Evolutionary conservation across 2,113 vertebrate species (phyloP).

Genomic region (Ptychochromis oligacanthus): DNA sequence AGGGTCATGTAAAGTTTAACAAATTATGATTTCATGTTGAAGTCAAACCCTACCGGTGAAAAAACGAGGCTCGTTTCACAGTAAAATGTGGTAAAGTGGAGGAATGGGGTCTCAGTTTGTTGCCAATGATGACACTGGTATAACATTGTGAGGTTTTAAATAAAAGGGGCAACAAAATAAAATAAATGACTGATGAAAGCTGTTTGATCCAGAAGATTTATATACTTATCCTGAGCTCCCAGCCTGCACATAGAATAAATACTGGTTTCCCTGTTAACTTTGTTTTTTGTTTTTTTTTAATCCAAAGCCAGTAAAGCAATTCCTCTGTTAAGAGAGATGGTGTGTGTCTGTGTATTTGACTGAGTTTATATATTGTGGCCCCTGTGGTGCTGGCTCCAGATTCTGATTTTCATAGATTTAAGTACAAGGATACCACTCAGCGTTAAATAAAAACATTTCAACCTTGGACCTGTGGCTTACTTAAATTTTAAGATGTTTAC

Average conservation of each 20-base stretch:
- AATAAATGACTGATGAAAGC: constrained; percentile 22
- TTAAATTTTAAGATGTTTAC: not conserved
- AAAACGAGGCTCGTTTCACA: constrained; percentile 1
- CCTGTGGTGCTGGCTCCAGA: not conserved
- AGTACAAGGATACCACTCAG: not conserved
- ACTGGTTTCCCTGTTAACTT: constrained; percentile 4
- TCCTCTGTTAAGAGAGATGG: not conserved
- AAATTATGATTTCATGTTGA: constrained; percentile 60
- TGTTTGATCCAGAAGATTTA: constrained; percentile 29
- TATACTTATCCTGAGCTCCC: not conserved
- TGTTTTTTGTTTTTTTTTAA: not conserved
- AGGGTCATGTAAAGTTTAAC: not conserved
- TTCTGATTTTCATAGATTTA: not conserved
- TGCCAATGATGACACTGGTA: constrained; percentile 55
- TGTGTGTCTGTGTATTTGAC: not conserved
- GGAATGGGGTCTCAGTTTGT: constrained; percentile 3
- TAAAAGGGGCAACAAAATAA: constrained; percentile 39
- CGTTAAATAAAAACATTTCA: constrained; percentile 2
- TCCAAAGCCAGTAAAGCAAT: not conserved
- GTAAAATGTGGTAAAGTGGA: not conserved
- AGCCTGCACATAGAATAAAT: constrained; percentile 36
- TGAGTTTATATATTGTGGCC: not conserved
- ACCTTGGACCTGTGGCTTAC: not conserved
- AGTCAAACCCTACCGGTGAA: constrained; percentile 30
- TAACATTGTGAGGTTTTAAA: constrained; percentile 51